These are phyloP conservation scores for Phoenicopterus ruber DNA, from an alignment of 2,113 vertebrate genomes.

Conservation along the genomic window DNA sequence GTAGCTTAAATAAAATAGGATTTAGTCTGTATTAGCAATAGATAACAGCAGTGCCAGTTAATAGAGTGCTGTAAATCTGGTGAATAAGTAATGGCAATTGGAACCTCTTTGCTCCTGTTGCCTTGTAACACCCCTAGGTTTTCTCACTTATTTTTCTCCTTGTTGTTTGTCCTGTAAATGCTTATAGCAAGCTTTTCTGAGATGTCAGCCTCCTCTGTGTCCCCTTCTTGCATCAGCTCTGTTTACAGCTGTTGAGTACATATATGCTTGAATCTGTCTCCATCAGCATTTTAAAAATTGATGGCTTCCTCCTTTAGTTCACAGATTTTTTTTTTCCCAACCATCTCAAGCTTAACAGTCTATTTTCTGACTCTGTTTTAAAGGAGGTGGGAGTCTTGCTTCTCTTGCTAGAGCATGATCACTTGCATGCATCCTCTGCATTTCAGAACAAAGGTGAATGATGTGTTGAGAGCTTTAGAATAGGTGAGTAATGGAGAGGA, in stretches of 20 bases:
- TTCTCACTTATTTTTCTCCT: neutral
- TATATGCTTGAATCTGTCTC: neutral
- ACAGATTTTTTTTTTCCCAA: neutral
- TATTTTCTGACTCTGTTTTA: neutral
- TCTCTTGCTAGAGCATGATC: neutral
- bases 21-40: neutral
- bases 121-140: neutral
- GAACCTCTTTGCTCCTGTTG: neutral
- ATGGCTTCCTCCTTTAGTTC: neutral
- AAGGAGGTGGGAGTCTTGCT: neutral
- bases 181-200: neutral
- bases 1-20: conserved; percentile 9
- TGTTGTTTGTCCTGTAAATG: neutral
- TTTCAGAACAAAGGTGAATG: neutral
- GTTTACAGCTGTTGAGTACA: neutral
- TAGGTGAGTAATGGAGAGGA: neutral
- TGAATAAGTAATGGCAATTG: neutral
- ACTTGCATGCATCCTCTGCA: neutral
- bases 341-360: neutral
- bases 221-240: neutral
- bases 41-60: neutral
- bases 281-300: neutral
- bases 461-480: neutral
- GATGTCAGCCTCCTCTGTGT: neutral
- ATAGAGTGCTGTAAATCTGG: neutral